Evolutionary conservation across 1,140 invertebrate genomes (phyloP).

Genomic region (Calliopsis andreniformis): DNA sequence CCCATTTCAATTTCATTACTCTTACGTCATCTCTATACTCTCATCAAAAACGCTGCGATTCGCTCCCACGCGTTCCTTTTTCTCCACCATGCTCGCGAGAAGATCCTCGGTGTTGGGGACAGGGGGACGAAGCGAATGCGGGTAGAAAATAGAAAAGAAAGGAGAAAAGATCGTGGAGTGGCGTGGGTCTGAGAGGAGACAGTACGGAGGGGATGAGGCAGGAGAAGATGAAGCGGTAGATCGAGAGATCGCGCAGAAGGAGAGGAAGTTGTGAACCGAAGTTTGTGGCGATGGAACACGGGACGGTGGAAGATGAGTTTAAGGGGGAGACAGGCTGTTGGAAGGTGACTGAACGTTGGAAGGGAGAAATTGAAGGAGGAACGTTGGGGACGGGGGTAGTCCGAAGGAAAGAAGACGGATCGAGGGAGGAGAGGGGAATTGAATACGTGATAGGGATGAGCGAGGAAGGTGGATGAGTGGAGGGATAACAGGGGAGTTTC

Average conservation of each 20-base stretch:
- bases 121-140: conserved; percentile 17
- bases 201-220: background rate
- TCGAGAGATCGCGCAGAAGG: background rate
- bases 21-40: too few species aligned
- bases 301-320: conserved; percentile 3
- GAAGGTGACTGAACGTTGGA: conserved; percentile 6
- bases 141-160: conserved; percentile 8
- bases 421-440: background rate
- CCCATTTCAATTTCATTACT: too few species aligned
- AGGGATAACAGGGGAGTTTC: background rate
- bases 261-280: conserved; percentile 15
- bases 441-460: background rate
- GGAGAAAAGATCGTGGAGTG: too few species aligned
- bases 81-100: background rate
- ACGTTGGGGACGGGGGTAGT: background rate
- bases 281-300: background rate
- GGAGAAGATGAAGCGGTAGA: background rate
- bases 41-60: too few species aligned
- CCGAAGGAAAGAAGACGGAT: background rate
- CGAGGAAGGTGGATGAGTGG: background rate
- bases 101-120: background rate
- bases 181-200: background rate
- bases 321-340: conserved; percentile 23
- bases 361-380: conserved; percentile 2
- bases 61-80: conserved; percentile 16